Evolutionary conservation across 1,140 invertebrate species (phyloP), one percentile per base, ranked within the genome.

Genomic region (Zophobas morio): DNA sequence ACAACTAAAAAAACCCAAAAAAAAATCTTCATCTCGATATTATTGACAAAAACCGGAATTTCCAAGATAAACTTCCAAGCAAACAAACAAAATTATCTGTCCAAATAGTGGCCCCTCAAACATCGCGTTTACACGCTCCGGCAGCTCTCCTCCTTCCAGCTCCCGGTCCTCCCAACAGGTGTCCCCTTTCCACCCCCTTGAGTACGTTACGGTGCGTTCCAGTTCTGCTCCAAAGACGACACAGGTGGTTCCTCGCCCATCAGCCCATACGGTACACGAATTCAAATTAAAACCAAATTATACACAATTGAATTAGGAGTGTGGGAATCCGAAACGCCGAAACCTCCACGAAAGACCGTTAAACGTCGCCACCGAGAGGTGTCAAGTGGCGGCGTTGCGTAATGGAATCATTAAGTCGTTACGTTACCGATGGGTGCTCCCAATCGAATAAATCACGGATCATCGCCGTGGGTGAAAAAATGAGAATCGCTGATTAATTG

Each of bases 281-380:
- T 72, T 72, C 70, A 72, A 72, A 72, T 72, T 49, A 72, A 53
- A 72, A 72, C 66, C 47, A 34, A 36, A 53, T 72, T 72, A 54
- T 20, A 20, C 20, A 20, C 32, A 70, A 35, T 70, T n/a, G 37
- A 39, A 63, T 63, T 63, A 70, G 20, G 20, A 53, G 70, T 72
- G 70, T 72, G 70, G 51, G 70, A 72, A 72, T 39, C 8, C 51
- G 6, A 2, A 42, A 32, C 36, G n/a, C 42, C 2, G 60, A 51
- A 6, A 6, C 20, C 20, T 51, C 49, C 49, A 51, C 6, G 6
- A 51, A 20, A 39, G 56, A 20, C 36, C 34, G 36, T 60, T 60
- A 39, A 60, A 46, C 42, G 42, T 46, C 49, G 49, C n/a, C 4
- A 20, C 6, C 42, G 3, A 51, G 49, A 66, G 60, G 60, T 66